Evolutionary conservation across 2,797 vertebrate species (phyloP), one percentile per base, ranked within the genome.

Genomic region (Falco concolor): DNA sequence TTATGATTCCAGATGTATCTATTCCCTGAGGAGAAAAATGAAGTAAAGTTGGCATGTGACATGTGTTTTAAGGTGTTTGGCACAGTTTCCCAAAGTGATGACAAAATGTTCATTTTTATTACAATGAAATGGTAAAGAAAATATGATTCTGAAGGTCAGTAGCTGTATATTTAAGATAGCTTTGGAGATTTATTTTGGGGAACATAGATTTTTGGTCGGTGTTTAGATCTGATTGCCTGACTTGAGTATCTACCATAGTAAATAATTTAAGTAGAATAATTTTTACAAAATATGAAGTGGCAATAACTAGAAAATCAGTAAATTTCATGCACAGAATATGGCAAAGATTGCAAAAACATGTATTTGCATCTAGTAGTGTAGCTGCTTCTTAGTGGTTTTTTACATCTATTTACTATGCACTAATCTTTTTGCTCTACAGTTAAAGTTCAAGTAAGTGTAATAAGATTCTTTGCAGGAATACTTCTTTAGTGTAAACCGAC

Each of bases 51-150:
- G 98, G 98, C 97, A 84, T 98, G 96, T 98, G 98, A 98, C 98
- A 98, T 97, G 98, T 98, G 98, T 98, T 98, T 98, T 98, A 98
- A 98, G 97, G 98, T 98, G 97, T 98, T 98, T 97, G 97, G 97
- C 97, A 97, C 93, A 96, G 96, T 97, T 98, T 98, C 97, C 97
- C 96, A 97, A 98, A 98, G 97, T 98, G 97, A 97, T 96, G 97
- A 98, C 97, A 98, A 98, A 98, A 98, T 96, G 97, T 97, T 98
- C 98, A 96, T 97, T 98, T 98, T 98, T 97, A 98, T 98, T 97
- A 95, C 95, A 86, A 96, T 78, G 93, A 96, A 96, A 93, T 65
- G 91, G 93, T 95, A 95, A 97, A 96, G 97, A 95, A 97, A 98
- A 97, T 93, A 95, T 0, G 32, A 97, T 96, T 96, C 82, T 87